Evolutionary conservation across 2,113 vertebrate genomes (phyloP).

Genomic region (Lipophrys pholis): DNA sequence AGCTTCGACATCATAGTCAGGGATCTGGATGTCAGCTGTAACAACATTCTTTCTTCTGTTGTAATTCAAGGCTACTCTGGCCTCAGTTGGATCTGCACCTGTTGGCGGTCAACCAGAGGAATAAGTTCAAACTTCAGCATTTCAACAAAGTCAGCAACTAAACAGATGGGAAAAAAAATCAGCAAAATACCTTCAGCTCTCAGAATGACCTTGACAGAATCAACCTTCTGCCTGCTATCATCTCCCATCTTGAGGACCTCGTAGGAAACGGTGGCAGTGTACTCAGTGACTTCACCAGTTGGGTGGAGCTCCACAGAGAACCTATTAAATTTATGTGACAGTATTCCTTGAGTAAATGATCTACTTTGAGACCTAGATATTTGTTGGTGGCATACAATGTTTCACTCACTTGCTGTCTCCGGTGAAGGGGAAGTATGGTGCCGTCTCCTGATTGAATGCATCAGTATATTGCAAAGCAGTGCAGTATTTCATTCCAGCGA

Average conservation of each 20-base stretch:
- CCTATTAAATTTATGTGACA: conserved; percentile 67
- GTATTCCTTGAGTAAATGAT: neutral
- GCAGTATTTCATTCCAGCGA: conserved; percentile 89
- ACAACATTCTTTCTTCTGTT: conserved; percentile 84
- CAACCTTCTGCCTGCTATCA: conserved; percentile 79
- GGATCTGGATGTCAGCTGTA: conserved; percentile 87
- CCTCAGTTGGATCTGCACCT: conserved; percentile 86
- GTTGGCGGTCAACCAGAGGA: conserved; percentile 6
- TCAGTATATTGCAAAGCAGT: conserved; percentile 81
- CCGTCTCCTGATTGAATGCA: conserved; percentile 78
- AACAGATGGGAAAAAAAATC: neutral
- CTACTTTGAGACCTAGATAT: neutral
- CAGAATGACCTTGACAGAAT: conserved; percentile 84
- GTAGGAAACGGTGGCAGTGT: conserved; percentile 86
- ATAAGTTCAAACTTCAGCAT: neutral
- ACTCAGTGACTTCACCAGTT: conserved; percentile 87
- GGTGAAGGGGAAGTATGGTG: conserved; percentile 88
- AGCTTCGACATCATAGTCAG: conserved; percentile 85
- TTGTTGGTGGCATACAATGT: neutral
- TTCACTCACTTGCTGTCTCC: conserved; percentile 88
- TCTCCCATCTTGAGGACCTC: conserved; percentile 77
- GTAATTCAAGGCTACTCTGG: conserved; percentile 83
- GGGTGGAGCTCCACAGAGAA: conserved; percentile 88
- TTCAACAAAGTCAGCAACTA: neutral
- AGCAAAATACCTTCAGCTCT: conserved; percentile 87